These are phyloP conservation scores for Cephalopterus ornatus DNA, from an alignment of 2,113 vertebrate genomes.

Conservation along the genomic window DNA sequence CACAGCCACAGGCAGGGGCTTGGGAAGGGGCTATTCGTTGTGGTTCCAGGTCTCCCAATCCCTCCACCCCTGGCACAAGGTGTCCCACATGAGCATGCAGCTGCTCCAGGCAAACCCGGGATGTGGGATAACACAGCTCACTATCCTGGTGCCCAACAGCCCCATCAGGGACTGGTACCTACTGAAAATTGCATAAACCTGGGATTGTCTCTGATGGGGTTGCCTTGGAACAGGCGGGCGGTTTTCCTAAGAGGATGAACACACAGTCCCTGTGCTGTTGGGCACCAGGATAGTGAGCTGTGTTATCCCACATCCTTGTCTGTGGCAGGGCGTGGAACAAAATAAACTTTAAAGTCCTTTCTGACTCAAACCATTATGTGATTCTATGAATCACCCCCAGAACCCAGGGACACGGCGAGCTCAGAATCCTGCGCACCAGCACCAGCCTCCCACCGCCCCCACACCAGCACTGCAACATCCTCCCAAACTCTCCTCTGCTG, in stretches of 20 bases:
- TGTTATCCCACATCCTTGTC: not conserved
- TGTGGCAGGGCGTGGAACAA: not conserved
- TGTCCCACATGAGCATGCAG: not conserved
- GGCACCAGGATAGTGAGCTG: constrained; percentile 23
- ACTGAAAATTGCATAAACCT: constrained; percentile 75
- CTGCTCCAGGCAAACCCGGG: not conserved
- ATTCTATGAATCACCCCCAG: not conserved
- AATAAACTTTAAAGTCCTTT: not conserved
- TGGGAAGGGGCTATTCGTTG: fast-evolving
- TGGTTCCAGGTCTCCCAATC: not conserved
- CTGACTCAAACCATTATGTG: not conserved
- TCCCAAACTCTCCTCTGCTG: not conserved
- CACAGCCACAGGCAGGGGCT: not conserved
- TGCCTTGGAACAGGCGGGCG: constrained; percentile 74
- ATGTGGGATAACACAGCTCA: not conserved
- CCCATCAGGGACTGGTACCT: constrained; percentile 45
- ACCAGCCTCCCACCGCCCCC: not conserved
- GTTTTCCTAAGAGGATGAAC: constrained; percentile 69
- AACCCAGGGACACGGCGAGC: not conserved
- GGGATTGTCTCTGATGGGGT: constrained; percentile 72
- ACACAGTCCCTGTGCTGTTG: constrained; percentile 66
- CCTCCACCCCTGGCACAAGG: not conserved
- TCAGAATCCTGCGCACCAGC: not conserved
- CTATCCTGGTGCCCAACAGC: constrained; percentile 54
- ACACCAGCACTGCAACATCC: not conserved